Conservation (phyloP, 2,797 vertebrate genomes). For the Euphonia xanthogaster region DNA sequence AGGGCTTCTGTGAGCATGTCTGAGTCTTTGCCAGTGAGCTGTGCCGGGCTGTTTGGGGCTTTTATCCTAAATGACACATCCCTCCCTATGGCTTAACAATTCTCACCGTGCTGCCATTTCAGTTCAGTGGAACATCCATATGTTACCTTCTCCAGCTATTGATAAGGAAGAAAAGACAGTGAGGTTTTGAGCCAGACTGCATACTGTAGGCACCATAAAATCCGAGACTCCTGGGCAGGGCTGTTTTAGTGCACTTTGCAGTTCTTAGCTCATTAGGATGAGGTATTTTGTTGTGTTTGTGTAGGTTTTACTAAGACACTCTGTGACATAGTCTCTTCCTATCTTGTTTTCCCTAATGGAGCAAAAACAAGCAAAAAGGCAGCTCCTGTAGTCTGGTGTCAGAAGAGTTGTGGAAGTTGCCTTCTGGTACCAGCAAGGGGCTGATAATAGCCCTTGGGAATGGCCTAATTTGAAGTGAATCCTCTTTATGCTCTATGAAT, state of each 20-base stretch:
- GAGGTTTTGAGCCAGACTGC: not conserved
- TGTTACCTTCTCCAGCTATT: not conserved
- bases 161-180: not conserved
- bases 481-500: not conserved
- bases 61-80: not conserved
- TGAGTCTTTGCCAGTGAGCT: not conserved
- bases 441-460: not conserved
- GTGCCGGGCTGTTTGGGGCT: not conserved
- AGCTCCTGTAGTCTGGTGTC: not conserved
- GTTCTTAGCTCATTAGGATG: not conserved
- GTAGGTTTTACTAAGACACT: not conserved
- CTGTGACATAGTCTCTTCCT: not conserved
- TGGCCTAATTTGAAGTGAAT: not conserved
- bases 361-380: not conserved
- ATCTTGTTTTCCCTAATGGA: not conserved
- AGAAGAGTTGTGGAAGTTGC: not conserved
- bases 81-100: not conserved
- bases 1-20: not conserved
- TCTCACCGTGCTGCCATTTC: not conserved
- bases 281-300: not conserved
- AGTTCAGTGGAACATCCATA: accelerated
- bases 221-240: not conserved
- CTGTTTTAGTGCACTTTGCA: not conserved
- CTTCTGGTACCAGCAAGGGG: not conserved
- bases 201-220: not conserved